Conservation (phyloP, 2,113 vertebrate species). For the Haliaeetus leucogaster region DNA sequence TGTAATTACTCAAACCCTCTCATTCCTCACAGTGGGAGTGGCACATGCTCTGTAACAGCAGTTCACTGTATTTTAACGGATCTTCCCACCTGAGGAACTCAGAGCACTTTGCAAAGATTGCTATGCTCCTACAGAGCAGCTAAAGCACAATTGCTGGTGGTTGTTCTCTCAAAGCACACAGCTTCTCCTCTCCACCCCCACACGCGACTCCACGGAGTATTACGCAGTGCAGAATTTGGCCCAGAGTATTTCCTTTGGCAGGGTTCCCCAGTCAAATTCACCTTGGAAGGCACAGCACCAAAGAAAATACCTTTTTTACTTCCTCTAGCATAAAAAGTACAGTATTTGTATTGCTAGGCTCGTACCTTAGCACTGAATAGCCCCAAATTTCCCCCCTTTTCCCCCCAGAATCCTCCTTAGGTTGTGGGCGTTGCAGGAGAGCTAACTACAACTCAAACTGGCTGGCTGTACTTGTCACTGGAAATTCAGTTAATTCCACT, state of each 20-base stretch:
- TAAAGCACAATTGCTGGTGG: not conserved
- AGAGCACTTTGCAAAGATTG: not conserved
- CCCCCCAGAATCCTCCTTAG: not conserved
- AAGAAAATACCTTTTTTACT: not conserved
- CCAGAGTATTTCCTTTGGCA: not conserved
- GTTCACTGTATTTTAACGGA: not conserved
- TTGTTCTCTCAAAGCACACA: not conserved
- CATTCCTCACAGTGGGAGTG: fast-evolving
- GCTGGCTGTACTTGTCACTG: slow-evolving; percentile 31
- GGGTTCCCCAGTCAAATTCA: not conserved
- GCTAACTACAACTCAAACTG: not conserved
- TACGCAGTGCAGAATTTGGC: not conserved
- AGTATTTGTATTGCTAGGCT: not conserved
- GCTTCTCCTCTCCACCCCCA: not conserved
- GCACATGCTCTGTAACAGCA: fast-evolving
- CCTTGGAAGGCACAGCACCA: not conserved
- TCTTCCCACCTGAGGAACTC: not conserved
- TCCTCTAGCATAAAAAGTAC: not conserved
- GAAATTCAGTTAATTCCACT: slow-evolving; percentile 70
- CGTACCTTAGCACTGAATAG: not conserved
- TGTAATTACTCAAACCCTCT: not conserved
- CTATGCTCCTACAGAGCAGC: not conserved
- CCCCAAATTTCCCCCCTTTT: not conserved
- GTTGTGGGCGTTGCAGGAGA: not conserved
- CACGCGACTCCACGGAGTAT: fast-evolving